Evolutionary conservation across 2,797 vertebrate genomes (phyloP).

Genomic region (Brachymystax lenok): DNA sequence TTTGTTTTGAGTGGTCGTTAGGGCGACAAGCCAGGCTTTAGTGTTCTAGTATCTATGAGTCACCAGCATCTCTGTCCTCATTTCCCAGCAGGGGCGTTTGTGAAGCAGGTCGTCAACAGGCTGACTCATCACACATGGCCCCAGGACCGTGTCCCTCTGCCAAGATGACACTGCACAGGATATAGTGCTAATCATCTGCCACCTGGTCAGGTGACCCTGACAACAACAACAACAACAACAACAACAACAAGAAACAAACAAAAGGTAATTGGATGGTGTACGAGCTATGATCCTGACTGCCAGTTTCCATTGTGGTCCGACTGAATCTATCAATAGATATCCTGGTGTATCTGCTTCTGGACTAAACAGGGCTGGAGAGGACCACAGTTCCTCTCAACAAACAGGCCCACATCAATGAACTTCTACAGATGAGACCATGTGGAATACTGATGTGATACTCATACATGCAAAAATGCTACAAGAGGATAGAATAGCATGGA

Average conservation of each 20-base stretch:
- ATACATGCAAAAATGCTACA: neutral
- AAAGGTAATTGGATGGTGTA: neutral
- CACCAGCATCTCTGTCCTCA: slow-evolving; percentile 73
- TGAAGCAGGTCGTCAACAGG: slow-evolving; percentile 48
- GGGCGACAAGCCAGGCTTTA: slow-evolving; percentile 31
- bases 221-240: slow-evolving; percentile 18
- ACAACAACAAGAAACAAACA: neutral
- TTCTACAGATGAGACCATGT: neutral
- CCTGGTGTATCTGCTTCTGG: too few relatives aligned
- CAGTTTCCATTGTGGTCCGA: neutral
- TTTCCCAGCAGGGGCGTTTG: slow-evolving; percentile 81
- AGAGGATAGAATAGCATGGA: neutral
- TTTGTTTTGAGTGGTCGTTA: neutral
- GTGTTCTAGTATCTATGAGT: slow-evolving; percentile 43
- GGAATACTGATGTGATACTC: neutral
- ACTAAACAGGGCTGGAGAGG: neutral
- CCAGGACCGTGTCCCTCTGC: slow-evolving; percentile 80
- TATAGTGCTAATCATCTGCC: neutral
- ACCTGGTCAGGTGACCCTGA: slow-evolving; percentile 25
- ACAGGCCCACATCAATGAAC: neutral
- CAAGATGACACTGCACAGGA: slow-evolving; percentile 60
- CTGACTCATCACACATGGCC: slow-evolving; percentile 78
- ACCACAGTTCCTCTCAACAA: neutral
- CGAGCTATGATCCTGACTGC: neutral
- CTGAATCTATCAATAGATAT: neutral